These are phyloP conservation scores for Pogonomyrmex californicus DNA, from an alignment of 1,140 invertebrate species.

Conservation along the genomic window DNA sequence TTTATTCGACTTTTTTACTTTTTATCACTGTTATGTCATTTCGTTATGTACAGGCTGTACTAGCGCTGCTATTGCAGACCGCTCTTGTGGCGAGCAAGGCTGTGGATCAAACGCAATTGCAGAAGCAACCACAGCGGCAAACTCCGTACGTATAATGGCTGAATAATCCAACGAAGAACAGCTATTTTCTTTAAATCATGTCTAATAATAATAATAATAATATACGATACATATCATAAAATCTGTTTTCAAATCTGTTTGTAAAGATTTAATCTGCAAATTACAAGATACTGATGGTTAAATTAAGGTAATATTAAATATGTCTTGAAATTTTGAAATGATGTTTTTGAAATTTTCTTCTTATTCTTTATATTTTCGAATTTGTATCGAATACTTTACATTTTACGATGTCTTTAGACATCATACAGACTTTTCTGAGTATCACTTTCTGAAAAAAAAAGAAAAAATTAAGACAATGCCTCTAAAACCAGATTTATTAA, in stretches of 20 bases:
- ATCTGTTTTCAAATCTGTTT: not conserved
- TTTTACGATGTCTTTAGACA: not conserved
- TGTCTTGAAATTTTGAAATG: not conserved
- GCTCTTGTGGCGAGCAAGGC: constrained; percentile 85
- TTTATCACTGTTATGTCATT: constrained; percentile 20
- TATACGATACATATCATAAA: not conserved
- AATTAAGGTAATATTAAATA: too few species aligned
- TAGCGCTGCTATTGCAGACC: constrained; percentile 85
- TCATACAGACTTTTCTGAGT: not conserved
- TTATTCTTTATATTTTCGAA: not conserved
- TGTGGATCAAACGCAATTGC: constrained; percentile 81
- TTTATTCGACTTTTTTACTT: not conserved
- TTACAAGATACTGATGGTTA: not conserved
- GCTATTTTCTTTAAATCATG: not conserved
- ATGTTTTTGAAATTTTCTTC: not conserved
- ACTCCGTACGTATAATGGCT: constrained; percentile 80
- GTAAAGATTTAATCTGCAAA: not conserved
- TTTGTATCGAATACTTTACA: not conserved
- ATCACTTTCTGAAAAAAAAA: too few species aligned
- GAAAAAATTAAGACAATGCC: not conserved
- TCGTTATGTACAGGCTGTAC: constrained; percentile 81
- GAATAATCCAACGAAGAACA: not conserved
- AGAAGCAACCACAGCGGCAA: constrained; percentile 73
- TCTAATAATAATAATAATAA: not conserved
- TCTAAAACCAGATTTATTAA: not conserved